Evolutionary conservation across 2,797 vertebrate genomes (phyloP), one percentile per base, ranked within the genome.

Genomic region (Alectoris magna): DNA sequence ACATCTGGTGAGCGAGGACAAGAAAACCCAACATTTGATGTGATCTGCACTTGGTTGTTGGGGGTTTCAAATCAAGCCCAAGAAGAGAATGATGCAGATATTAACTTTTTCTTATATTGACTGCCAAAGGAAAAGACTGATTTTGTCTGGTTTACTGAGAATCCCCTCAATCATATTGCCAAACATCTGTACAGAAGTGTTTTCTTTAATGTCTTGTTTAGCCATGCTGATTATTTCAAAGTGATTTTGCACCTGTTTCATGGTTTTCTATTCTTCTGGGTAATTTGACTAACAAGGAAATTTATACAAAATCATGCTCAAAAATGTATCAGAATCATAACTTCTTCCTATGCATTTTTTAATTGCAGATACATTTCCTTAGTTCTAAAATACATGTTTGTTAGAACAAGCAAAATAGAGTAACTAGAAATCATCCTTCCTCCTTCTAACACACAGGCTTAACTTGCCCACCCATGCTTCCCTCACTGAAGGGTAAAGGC

Each of bases 171-270:
- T 86, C 60, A 53, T 4, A 83, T 46, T 88, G 85, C 59, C 91
- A 90, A 78, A 85, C 31, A 26, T 23, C 48, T 56, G 14, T 26
- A 48, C 7, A 51, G 8, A 60, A 81, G 60, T 27, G 6, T 21
- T 27, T 71, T 58, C 44, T 87, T 72, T 72, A 3, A 46, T 74
- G 17, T 10, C 39, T 69, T 79, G 5, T 86, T 90, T 88, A 74
- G 78, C 59, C 27, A 60, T 36, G 36, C 22, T n/a, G 18, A 13
- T 60, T 74, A 64, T 72, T 92, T 87, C 77, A 88, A 90, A 70
- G 67, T 63, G 59, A 74, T 67, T 83, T 71, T 83, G 36, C 67
- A 87, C 82, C 92, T 84, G 38, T 49, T 91, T 75, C 67, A 58
- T 24, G 53, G 66, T 55, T 12, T 23, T 13, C 27, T 27, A 9